These are phyloP conservation scores for Terebella lapidaria DNA, from an alignment of 2,888 invertebrate species.

Conservation along the genomic window DNA sequence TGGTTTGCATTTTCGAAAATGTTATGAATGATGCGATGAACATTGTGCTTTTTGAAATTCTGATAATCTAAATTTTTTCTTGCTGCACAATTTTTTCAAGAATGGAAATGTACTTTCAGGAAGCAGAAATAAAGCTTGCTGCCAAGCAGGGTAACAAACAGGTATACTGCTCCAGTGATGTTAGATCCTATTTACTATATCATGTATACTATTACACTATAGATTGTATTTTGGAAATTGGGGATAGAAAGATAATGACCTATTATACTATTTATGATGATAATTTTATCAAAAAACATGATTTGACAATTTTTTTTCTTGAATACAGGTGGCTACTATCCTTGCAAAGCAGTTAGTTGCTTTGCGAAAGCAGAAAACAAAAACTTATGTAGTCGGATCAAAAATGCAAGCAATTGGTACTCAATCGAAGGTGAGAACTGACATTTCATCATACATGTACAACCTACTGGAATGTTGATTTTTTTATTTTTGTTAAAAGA, in stretches of 20 bases:
- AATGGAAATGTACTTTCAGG: no score
- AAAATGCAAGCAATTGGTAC: slow-evolving; percentile 74
- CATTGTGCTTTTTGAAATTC: background rate
- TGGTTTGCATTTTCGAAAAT: slow-evolving; percentile 59
- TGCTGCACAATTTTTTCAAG: background rate
- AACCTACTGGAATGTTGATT: no score
- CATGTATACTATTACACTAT: no score
- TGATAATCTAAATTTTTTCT: background rate
- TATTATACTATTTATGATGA: no score
- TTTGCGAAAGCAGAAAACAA: slow-evolving; percentile 78
- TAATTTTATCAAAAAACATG: no score
- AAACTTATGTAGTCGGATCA: slow-evolving; percentile 75
- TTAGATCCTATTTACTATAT: no score
- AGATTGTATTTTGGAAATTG: no score
- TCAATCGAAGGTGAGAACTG: slow-evolving; percentile 71
- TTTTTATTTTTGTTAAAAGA: no score
- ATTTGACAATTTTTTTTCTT: no score
- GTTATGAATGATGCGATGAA: background rate
- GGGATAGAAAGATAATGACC: no score
- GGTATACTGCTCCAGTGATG: slow-evolving; percentile 51
- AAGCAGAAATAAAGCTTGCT: slow-evolving; percentile 81
- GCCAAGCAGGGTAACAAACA: slow-evolving; percentile 84
- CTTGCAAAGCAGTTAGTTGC: slow-evolving; percentile 85
- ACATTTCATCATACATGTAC: no score
- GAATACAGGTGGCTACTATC: slow-evolving; percentile 55